Evolutionary conservation across 2,113 vertebrate species (phyloP).

Genomic region (Corvus moneduloides): DNA sequence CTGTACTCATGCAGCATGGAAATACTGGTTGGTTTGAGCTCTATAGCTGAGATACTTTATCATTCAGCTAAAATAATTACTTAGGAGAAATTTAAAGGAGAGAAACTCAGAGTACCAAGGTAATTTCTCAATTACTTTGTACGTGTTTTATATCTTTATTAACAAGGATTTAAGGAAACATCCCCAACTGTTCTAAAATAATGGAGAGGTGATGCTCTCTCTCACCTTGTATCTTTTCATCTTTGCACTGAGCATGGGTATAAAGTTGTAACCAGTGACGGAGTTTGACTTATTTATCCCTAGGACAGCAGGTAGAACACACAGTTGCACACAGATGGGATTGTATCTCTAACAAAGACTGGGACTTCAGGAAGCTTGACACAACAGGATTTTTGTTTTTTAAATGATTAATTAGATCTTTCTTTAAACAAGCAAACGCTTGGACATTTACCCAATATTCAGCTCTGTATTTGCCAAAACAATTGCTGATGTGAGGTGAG

Average conservation of each 20-base stretch:
- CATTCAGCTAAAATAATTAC: background rate
- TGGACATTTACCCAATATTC: background rate
- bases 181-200: background rate
- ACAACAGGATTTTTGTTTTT: background rate
- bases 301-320: background rate
- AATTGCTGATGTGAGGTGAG: background rate
- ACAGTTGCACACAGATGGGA: background rate
- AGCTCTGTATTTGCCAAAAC: background rate
- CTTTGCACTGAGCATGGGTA: fast-evolving
- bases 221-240: background rate
- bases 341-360: background rate
- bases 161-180: background rate
- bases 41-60: background rate
- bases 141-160: background rate
- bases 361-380: background rate
- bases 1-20: background rate
- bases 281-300: background rate
- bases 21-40: background rate
- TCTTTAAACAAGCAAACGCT: background rate
- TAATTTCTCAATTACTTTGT: background rate
- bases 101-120: background rate
- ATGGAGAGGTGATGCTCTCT: background rate
- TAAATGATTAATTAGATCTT: background rate
- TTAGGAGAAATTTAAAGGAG: background rate
- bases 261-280: background rate